Conservation (phyloP, 2,113 vertebrate species). For the Takifugu bimaculatus region DNA sequence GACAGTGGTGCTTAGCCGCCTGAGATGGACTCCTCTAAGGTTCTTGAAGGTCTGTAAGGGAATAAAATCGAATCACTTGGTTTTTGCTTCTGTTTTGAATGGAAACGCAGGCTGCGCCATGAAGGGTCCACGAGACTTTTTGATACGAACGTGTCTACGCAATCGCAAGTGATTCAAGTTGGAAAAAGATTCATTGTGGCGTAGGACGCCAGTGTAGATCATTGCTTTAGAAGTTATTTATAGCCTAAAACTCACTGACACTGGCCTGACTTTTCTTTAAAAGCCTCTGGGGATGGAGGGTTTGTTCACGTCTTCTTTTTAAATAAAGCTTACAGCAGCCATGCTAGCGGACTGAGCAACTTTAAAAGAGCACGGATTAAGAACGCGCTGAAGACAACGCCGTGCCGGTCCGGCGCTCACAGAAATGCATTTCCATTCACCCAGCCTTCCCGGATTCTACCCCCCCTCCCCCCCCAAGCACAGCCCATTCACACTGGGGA, state of each 20-base stretch:
- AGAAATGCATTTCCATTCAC: constrained; percentile 50
- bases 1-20: too few species aligned
- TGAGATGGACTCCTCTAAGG: too few species aligned
- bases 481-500: constrained; percentile 46
- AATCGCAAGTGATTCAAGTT: constrained; percentile 19
- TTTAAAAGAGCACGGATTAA: constrained; percentile 40
- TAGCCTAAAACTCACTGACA: constrained; percentile 34
- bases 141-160: background rate
- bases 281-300: constrained; percentile 23
- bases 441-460: constrained; percentile 49
- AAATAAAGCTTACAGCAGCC: constrained; percentile 21
- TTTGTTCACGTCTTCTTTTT: constrained; percentile 24
- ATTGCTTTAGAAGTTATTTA: constrained; percentile 36
- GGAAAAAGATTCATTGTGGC: constrained; percentile 6
- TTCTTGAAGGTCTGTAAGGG: too few species aligned
- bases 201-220: constrained; percentile 13
- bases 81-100: too few species aligned
- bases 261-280: constrained; percentile 28
- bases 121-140: background rate
- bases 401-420: constrained; percentile 17
- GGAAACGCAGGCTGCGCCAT: background rate
- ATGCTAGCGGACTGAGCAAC: constrained; percentile 32
- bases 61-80: too few species aligned
- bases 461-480: constrained; percentile 54
- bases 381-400: constrained; percentile 25